These are phyloP conservation scores for Coelopa pilipes DNA, from an alignment of 2,888 invertebrate species.

Conservation along the genomic window DNA sequence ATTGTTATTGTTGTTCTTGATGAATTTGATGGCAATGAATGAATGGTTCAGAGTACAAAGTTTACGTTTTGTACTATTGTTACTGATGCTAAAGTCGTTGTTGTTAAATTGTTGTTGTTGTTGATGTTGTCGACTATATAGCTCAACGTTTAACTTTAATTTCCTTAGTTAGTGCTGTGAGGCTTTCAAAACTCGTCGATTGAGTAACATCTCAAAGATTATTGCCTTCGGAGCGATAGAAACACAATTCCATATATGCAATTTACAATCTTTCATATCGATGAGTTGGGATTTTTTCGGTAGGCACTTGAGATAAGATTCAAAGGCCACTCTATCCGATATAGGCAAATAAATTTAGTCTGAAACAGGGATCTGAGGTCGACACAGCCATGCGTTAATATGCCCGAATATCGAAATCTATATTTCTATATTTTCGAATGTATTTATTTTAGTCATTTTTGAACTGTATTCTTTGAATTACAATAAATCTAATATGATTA, in stretches of 20 bases:
- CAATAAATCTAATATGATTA: no score
- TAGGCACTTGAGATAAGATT: neutral
- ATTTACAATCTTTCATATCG: neutral
- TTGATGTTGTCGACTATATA: neutral
- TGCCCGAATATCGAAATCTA: no score
- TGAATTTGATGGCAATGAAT: neutral
- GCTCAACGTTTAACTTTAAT: neutral
- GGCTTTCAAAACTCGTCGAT: no score
- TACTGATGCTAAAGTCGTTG: neutral
- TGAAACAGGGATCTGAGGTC: no score
- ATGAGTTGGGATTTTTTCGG: neutral
- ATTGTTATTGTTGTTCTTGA: constrained; percentile 3
- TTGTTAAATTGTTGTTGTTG: neutral
- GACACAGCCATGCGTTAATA: no score
- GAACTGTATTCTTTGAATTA: no score
- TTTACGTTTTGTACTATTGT: constrained; percentile 8
- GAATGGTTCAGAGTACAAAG: constrained; percentile 14
- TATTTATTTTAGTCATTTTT: no score
- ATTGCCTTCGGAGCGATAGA: neutral
- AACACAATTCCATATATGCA: neutral
- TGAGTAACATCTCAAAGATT: neutral
- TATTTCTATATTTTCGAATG: no score
- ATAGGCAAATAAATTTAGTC: no score
- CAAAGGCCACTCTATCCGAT: no score
- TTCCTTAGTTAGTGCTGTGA: no score